phyloP scores from a whole-genome alignment of 2,797 vertebrate genomes.

The Atherinosoma microstoma region DNA sequence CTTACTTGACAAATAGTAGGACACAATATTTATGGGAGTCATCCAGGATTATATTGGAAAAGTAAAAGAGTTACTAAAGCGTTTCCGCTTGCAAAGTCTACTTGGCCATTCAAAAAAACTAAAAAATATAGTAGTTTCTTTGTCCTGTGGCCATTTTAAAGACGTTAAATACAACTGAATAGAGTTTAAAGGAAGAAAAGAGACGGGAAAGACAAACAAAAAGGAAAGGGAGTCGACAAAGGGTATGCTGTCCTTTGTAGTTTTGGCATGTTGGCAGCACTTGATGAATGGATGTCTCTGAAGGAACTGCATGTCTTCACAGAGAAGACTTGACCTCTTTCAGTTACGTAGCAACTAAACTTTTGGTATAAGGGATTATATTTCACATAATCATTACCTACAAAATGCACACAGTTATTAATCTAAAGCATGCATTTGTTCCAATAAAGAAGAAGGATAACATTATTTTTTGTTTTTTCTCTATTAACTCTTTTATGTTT shows the following conservation, averaged over 20 bases:
- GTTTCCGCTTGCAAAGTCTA: slow-evolving; percentile 31
- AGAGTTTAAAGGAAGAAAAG: slow-evolving; percentile 63
- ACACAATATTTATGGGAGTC: slow-evolving; percentile 31
- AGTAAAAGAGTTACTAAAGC: slow-evolving; percentile 24
- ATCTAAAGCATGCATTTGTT: slow-evolving; percentile 53
- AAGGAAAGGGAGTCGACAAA: slow-evolving; percentile 67
- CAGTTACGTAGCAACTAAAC: slow-evolving; percentile 80
- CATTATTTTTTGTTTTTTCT: slow-evolving; percentile 31
- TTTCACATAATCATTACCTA: slow-evolving; percentile 77
- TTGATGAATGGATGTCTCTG: slow-evolving; percentile 83
- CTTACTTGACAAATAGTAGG: slow-evolving; percentile 31
- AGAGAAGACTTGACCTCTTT: slow-evolving; percentile 75
- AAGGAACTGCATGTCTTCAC: slow-evolving; percentile 71
- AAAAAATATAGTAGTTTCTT: slow-evolving; percentile 60
- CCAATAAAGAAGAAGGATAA: slow-evolving; percentile 52
- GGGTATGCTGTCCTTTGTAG: slow-evolving; percentile 81
- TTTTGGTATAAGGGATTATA: slow-evolving; percentile 70
- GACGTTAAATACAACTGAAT: slow-evolving; percentile 65
- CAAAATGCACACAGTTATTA: slow-evolving; percentile 52
- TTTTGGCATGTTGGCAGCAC: slow-evolving; percentile 74
- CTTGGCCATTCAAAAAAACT: slow-evolving; percentile 24
- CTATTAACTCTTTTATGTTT: slow-evolving; percentile 42
- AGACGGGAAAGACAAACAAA: slow-evolving; percentile 67
- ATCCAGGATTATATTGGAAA: slow-evolving; percentile 35
- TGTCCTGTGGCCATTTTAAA: slow-evolving; percentile 58